These are phyloP conservation scores for Bhutanitis thaidina DNA, from an alignment of 2,888 invertebrate genomes.

Conservation along the genomic window DNA sequence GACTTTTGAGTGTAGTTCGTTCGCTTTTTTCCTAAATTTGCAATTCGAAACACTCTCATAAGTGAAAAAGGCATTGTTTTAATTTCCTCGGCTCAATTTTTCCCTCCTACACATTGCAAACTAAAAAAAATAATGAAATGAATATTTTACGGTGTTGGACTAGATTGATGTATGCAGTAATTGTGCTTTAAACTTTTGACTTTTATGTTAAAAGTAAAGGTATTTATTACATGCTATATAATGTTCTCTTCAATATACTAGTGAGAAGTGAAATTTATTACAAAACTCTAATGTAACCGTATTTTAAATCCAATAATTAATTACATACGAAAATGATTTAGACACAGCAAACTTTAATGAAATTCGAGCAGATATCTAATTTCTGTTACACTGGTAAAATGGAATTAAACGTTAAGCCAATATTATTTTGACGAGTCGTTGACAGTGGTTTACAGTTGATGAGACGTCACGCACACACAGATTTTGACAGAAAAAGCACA, in stretches of 20 bases:
- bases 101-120: constrained; percentile 20
- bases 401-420: constrained; percentile 67
- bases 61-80: constrained; percentile 51
- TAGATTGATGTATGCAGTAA: constrained; percentile 26
- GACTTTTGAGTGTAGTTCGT: constrained; percentile 72
- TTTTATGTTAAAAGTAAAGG: too few species aligned
- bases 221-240: too few species aligned
- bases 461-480: constrained; percentile 61
- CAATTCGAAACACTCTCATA: constrained; percentile 70
- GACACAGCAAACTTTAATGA: constrained; percentile 40
- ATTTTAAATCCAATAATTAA: not conserved
- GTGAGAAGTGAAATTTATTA: not conserved
- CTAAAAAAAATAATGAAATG: constrained; percentile 24
- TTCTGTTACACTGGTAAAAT: constrained; percentile 55
- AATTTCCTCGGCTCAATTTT: constrained; percentile 31
- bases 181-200: too few species aligned
- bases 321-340: too few species aligned
- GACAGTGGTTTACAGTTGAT: constrained; percentile 77
- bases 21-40: constrained; percentile 73
- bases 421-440: constrained; percentile 78
- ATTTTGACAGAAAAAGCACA: constrained; percentile 38
- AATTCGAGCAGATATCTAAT: constrained; percentile 66
- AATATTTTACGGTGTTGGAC: constrained; percentile 26
- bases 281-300: not conserved
- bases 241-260: too few species aligned